Conservation (phyloP, 23 tunicate genomes). For the Halocynthia roretzi region DNA sequence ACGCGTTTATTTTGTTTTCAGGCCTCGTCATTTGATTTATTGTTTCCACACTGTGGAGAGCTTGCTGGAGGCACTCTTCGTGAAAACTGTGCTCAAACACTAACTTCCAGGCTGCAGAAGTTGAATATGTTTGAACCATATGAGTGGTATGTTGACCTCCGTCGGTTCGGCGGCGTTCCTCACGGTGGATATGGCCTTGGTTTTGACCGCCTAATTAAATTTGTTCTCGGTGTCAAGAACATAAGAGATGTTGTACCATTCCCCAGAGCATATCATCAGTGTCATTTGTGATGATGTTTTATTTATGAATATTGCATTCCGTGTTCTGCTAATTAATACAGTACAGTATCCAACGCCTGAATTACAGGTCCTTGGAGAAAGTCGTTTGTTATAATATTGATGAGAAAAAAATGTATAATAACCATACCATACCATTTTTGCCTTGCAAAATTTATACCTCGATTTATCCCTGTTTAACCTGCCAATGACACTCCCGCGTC, state of each 20-base stretch:
- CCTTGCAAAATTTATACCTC: too few relatives aligned
- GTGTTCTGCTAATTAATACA: too few relatives aligned
- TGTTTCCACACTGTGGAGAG: constrained; percentile 78
- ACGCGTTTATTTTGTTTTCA: too few relatives aligned
- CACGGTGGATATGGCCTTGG: constrained; percentile 91
- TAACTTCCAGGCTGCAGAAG: constrained; percentile 8
- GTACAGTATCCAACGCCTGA: too few relatives aligned
- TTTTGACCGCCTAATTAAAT: constrained; percentile 66
- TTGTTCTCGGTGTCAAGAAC: constrained; percentile 54
- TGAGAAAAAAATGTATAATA: too few relatives aligned
- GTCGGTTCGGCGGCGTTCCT: constrained; percentile 60
- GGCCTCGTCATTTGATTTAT: constrained; percentile 78
- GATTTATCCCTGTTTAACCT: too few relatives aligned
- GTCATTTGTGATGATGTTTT: too few relatives aligned
- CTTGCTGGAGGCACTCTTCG: constrained; percentile 84
- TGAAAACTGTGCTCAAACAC: constrained; percentile 44
- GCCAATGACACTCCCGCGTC: too few relatives aligned
- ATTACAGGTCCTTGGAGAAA: too few relatives aligned
- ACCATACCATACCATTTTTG: too few relatives aligned
- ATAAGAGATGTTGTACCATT: constrained; percentile 83
- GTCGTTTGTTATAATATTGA: too few relatives aligned
- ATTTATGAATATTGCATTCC: too few relatives aligned
- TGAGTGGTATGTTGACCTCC: constrained; percentile 72
- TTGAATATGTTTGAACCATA: constrained; percentile 15
- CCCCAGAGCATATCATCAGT: constrained; percentile 30